phyloP scores from a whole-genome alignment of 2,797 vertebrate genomes.

The Pogoniulus pusillus region DNA sequence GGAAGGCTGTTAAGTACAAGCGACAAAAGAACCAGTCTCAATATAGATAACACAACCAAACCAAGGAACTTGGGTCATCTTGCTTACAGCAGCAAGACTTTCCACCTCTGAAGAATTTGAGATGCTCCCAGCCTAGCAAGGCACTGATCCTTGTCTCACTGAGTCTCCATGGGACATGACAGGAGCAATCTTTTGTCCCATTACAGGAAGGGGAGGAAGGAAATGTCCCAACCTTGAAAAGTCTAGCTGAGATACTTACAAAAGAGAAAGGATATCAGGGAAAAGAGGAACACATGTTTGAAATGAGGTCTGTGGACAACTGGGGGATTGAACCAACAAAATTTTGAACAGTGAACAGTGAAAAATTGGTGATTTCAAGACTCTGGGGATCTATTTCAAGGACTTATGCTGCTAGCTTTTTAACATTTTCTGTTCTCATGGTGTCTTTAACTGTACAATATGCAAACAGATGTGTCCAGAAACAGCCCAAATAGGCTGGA shows the following conservation, averaged over 20 bases:
- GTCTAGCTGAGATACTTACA: not conserved
- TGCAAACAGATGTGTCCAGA: not conserved
- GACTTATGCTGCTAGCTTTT: constrained; percentile 15
- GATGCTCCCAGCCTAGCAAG: not conserved
- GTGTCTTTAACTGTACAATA: not conserved
- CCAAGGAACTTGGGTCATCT: constrained; percentile 4
- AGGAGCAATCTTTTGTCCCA: not conserved
- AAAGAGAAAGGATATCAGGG: not conserved
- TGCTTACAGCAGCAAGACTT: not conserved
- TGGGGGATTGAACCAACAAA: not conserved
- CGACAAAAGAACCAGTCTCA: constrained; percentile 26
- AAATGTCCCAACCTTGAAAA: constrained; percentile 5
- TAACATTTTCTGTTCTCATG: not conserved
- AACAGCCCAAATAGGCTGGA: not conserved
- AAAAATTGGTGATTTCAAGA: constrained; percentile 6
- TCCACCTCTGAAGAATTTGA: not conserved
- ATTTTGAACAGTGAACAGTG: not conserved
- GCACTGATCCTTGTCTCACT: constrained; percentile 5
- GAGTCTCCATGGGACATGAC: accelerated
- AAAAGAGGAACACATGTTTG: constrained; percentile 32
- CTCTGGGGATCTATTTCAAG: constrained; percentile 11
- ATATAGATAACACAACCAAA: constrained; percentile 14
- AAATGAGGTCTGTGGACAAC: not conserved
- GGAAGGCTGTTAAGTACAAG: not conserved
- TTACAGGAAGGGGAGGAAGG: not conserved